Base-by-base conservation (phyloP, 1,140 invertebrate species). In the Pteromalus puparum region DNA sequence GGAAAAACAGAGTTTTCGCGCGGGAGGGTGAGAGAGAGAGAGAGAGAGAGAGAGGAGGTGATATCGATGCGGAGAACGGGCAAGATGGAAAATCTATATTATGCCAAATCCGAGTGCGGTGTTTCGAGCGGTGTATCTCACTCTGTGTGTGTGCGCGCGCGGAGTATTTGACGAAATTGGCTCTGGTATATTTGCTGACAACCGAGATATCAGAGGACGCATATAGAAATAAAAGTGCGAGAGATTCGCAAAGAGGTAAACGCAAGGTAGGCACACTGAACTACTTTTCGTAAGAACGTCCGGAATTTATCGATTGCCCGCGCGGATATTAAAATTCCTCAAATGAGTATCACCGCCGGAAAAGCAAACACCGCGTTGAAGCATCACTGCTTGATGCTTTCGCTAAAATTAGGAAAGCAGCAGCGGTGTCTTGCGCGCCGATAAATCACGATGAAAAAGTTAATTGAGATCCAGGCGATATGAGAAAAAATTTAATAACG, bases 1-100 rank as follows among this genome's bases (percentile, higher is more conserved):
- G 53, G 74, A 77, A 83, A 77, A 83, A 77, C 74, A 68, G 30
- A 81, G 80, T 81, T 82, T 82, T 65, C 81, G 46, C 9, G 13
- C 77, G 77, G 18, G 9, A 42, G 38, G 34, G 34, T 34, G 5
- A 2, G 5, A 5, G 2, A 34, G 2, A 34, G 34, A 34, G n/a
- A n/a, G n/a, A 34, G 30, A 0, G 30, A 5, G 30, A 4, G 30
- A 42, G 38, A 42, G 38, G 7, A 42, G 38, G 38, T 9, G 38
- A 42, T 42, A 42, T 42, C 38, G 38, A 42, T 42, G 21, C 18
- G 53, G 5, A n/a, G 21, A n/a, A 38, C 1, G 61, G 7, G 61
- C 21, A 13, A 65, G 18, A 0, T 12, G 34, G 26, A 30, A 70
- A 70, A 30, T 26, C 26, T 70, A 18, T 70, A 70, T 70, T 30